Evolutionary conservation across 2,797 vertebrate genomes (phyloP).

Genomic region (Limosa lapponica): DNA sequence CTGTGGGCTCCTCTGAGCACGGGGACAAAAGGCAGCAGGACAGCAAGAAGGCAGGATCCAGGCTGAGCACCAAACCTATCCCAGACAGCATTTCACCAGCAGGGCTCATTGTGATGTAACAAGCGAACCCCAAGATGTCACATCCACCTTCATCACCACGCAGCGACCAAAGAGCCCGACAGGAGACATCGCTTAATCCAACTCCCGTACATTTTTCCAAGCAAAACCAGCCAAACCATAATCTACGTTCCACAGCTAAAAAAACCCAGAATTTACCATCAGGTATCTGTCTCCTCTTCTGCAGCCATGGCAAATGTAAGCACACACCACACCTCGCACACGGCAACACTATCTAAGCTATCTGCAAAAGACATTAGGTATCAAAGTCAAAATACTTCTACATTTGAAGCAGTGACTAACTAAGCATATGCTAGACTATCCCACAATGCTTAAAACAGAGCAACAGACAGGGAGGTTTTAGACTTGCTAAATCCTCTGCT

Average conservation of each 20-base stretch:
- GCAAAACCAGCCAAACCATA: background rate
- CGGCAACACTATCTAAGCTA: background rate
- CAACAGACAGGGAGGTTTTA: background rate
- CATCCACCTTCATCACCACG: background rate
- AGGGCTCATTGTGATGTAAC: background rate
- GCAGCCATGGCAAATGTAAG: background rate
- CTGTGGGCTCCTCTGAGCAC: accelerated
- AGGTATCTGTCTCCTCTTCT: background rate
- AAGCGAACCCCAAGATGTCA: background rate
- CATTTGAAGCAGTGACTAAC: background rate
- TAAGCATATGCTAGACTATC: background rate
- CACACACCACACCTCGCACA: background rate
- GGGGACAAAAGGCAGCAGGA: background rate
- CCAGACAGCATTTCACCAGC: background rate
- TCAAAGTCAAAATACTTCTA: background rate
- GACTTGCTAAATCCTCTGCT: conserved; percentile 10
- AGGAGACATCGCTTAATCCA: background rate
- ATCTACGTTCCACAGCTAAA: accelerated
- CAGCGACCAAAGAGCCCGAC: accelerated
- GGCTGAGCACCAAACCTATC: background rate
- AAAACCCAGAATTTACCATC: too few species aligned
- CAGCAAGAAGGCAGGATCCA: background rate
- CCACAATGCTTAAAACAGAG: conserved; percentile 16
- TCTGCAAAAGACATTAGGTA: conserved; percentile 35
- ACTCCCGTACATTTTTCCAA: accelerated